Evolutionary conservation across 2,797 vertebrate species (phyloP).

Genomic region (Sebastes matsubarae): DNA sequence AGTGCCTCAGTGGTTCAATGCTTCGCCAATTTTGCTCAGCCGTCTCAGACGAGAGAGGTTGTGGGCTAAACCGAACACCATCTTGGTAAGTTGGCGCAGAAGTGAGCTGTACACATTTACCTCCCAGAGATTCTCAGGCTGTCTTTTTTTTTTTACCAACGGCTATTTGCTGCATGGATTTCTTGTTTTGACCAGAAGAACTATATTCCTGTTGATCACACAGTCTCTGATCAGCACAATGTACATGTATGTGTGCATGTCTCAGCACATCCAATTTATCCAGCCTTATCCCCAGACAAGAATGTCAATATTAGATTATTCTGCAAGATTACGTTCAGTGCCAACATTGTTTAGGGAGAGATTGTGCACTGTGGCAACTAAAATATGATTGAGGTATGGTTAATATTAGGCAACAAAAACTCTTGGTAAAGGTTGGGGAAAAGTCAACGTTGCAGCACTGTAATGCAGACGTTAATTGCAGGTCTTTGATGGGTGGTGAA

Average conservation of each 20-base stretch:
- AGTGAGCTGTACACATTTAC: background rate
- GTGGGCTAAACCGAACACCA: background rate
- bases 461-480: background rate
- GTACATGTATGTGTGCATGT: no score
- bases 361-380: background rate
- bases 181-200: background rate
- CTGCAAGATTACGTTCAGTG: background rate
- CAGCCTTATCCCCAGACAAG: background rate
- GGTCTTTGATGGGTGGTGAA: background rate
- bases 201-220: background rate
- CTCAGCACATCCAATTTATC: background rate
- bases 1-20: background rate
- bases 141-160: background rate
- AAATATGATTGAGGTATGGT: no score
- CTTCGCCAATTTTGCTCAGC: background rate
- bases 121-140: background rate
- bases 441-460: background rate
- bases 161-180: background rate
- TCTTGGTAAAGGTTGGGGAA: background rate
- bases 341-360: background rate
- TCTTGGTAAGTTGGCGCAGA: background rate
- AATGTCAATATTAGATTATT: background rate
- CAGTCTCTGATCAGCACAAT: background rate
- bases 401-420: background rate
- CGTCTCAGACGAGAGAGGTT: background rate